A percentile compares a stretch with the other conserved stretches of the same genome.
Conservation (phyloP, 23 tunicate species). For the Halocynthia aurantium region DNA sequence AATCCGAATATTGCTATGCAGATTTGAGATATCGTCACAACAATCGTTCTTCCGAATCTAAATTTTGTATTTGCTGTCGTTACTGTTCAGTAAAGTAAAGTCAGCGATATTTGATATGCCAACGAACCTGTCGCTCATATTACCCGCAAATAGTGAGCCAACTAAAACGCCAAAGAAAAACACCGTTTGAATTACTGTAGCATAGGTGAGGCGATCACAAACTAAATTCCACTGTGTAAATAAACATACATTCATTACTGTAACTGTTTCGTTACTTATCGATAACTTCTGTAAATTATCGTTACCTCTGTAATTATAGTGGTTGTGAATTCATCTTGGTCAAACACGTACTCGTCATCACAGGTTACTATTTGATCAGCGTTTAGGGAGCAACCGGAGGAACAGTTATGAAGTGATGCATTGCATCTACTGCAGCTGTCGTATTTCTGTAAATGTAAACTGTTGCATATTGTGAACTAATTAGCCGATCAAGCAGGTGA, state of each 20-base stretch:
- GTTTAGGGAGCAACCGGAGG: no score
- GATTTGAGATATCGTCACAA: slow-evolving; percentile 52
- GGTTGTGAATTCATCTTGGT: slow-evolving; percentile 39
- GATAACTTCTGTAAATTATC: not conserved
- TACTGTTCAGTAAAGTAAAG: no score
- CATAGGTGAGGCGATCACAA: slow-evolving; percentile 53
- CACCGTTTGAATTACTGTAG: slow-evolving; percentile 59
- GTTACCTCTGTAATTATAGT: slow-evolving; percentile 73
- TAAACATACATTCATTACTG: not conserved
- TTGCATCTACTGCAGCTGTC: no score
- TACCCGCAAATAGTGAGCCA: slow-evolving; percentile 83
- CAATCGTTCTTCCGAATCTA: slow-evolving; percentile 69
- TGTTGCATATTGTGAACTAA: no score
- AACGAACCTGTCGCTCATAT: slow-evolving; percentile 57
- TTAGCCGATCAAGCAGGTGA: no score
- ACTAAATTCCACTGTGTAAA: slow-evolving; percentile 79
- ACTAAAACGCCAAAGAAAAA: slow-evolving; percentile 64
- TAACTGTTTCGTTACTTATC: no score
- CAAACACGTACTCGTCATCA: slow-evolving; percentile 36
- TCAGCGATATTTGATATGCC: not conserved
- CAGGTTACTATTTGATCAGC: no score
- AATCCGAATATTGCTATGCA: slow-evolving; percentile 59
- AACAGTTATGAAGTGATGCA: no score
- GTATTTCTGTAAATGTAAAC: no score
- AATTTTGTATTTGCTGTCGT: no score